A percentile compares a stretch with the other conserved stretches of the same genome.
Evolutionary conservation across 2,797 vertebrate genomes (phyloP).

Genomic region (Gadopsis bispinosus): DNA sequence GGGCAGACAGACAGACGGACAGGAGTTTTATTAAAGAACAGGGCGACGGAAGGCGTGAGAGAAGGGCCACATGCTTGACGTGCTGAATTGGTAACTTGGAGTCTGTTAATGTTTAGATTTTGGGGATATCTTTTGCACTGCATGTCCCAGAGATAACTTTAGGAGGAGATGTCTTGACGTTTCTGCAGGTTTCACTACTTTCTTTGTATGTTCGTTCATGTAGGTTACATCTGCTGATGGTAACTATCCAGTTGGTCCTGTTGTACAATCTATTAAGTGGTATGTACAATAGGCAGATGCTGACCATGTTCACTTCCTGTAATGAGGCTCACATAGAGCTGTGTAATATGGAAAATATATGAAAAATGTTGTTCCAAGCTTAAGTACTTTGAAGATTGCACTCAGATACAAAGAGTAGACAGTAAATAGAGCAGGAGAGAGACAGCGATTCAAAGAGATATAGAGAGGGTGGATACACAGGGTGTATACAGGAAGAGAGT

Average conservation of each 20-base stretch:
- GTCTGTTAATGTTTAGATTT: neutral
- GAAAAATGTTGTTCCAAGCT: neutral
- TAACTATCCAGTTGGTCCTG: neutral
- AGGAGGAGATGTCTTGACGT: neutral
- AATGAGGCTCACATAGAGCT: neutral
- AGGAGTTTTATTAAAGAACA: constrained; percentile 57
- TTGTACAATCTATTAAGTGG: neutral
- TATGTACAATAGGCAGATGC: neutral
- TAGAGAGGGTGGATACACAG: constrained; percentile 18
- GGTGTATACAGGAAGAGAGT: constrained; percentile 52
- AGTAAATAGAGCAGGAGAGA: constrained; percentile 33
- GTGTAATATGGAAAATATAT: neutral
- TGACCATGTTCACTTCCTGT: neutral
- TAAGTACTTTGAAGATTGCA: constrained; percentile 33
- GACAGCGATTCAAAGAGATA: constrained; percentile 10
- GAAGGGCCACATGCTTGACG: constrained; percentile 7
- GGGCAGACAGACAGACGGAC: constrained; percentile 38
- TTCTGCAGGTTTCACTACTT: neutral
- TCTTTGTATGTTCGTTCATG: neutral
- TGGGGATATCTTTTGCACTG: neutral
- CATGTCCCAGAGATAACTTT: neutral
- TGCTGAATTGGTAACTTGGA: neutral
- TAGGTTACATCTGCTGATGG: neutral
- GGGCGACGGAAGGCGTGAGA: constrained; percentile 19
- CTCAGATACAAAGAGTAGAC: constrained; percentile 4